Conservation (phyloP, 2,888 invertebrate genomes). For the Empis livida region DNA sequence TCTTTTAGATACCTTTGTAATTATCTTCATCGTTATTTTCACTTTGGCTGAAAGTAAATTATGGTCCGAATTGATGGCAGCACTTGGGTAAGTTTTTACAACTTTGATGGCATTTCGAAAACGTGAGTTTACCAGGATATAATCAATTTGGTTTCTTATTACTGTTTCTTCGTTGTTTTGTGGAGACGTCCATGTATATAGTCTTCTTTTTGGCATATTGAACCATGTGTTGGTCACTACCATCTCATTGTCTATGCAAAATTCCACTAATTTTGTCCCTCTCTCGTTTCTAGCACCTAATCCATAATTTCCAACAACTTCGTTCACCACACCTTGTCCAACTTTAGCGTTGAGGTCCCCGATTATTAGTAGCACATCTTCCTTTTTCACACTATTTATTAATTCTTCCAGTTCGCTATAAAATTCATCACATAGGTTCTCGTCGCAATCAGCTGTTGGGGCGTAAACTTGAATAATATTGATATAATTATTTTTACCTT, state of each 20-base stretch:
- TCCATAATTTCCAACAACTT: not conserved
- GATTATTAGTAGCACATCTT: not conserved
- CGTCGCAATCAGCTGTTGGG: not conserved
- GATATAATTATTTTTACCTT: not conserved
- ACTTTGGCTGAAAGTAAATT: not conserved
- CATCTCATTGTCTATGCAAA: not conserved
- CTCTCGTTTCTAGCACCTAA: not conserved
- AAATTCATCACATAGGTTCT: not conserved
- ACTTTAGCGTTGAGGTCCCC: not conserved
- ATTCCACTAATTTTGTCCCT: not conserved
- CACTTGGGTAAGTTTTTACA: not conserved
- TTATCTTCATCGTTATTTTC: not conserved
- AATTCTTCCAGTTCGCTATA: not conserved
- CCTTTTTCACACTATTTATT: not conserved
- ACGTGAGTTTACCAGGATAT: not conserved
- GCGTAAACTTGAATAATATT: not conserved
- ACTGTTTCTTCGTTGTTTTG: not conserved
- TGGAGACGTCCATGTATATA: not conserved
- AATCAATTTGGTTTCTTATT: conserved; percentile 3
- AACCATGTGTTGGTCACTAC: not conserved
- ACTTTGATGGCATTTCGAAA: not conserved
- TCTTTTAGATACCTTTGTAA: not conserved
- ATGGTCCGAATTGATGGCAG: not conserved
- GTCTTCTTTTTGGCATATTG: not conserved
- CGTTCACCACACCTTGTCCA: not conserved